Percentiles rank a stretch among this genome's conserved stretches.
Conservation (phyloP, 1,140 invertebrate species). For the Argopecten irradians region DNA sequence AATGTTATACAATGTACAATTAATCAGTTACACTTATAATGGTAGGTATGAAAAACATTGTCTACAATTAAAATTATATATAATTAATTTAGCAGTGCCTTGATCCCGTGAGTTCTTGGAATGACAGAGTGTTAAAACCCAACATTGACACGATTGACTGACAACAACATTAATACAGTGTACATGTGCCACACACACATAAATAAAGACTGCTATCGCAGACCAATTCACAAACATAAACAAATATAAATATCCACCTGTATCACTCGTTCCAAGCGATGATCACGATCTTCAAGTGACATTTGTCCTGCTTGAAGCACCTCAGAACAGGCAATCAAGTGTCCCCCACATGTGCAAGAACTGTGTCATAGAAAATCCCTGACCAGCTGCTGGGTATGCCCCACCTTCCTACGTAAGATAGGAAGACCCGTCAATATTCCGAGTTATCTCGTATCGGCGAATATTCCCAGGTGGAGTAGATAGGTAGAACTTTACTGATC, state of each 20-base stretch:
- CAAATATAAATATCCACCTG: slow-evolving; percentile 46
- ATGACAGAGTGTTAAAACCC: not conserved
- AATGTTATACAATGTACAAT: too few species aligned
- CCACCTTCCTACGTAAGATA: slow-evolving; percentile 3
- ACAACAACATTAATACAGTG: not conserved
- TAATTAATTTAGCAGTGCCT: not conserved
- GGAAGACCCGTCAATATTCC: slow-evolving; percentile 13
- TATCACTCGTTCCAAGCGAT: slow-evolving; percentile 55
- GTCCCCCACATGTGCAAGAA: not conserved
- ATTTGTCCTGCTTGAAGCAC: slow-evolving; percentile 33
- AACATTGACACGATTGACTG: not conserved
- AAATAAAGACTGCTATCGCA: not conserved
- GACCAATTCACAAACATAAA: slow-evolving; percentile 13
- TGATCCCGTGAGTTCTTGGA: not conserved
- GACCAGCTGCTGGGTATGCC: not conserved
- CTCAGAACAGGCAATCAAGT: not conserved
- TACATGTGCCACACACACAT: not conserved
- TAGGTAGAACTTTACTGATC: not conserved
- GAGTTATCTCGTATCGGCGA: slow-evolving; percentile 6
- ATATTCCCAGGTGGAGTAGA: slow-evolving; percentile 5
- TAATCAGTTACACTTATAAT: not conserved
- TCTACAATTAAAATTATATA: not conserved
- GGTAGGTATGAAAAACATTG: too few species aligned
- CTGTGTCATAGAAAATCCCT: not conserved
- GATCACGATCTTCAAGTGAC: slow-evolving; percentile 46